A percentile compares a stretch with the other conserved stretches of the same genome.
Evolutionary conservation across 2,113 vertebrate genomes (phyloP).

Genomic region (Corydoras maculifer): DNA sequence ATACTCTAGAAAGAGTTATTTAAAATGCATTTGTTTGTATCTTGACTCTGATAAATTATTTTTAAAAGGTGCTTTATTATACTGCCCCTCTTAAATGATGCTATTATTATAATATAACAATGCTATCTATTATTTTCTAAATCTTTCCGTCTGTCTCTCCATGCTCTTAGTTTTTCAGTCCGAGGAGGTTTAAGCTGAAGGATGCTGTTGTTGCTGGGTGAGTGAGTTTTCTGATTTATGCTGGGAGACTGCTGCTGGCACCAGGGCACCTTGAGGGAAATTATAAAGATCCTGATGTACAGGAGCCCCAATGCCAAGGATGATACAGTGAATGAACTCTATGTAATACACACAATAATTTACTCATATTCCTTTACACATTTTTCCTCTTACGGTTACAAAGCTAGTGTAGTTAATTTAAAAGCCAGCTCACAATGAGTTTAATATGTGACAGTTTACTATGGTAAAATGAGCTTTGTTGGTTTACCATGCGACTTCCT

Average conservation of each 20-base stretch:
- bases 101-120: no score
- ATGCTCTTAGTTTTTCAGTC: no score
- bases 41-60: no score
- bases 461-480: no score
- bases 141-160: no score
- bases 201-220: constrained; percentile 23
- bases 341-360: constrained; percentile 8
- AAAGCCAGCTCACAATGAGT: background rate
- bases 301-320: constrained; percentile 28
- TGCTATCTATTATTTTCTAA: no score
- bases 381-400: background rate
- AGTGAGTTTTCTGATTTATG: constrained; percentile 42
- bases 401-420: background rate
- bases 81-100: no score
- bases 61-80: no score
- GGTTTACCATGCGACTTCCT: no score
- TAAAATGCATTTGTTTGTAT: no score
- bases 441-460: background rate
- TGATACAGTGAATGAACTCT: constrained; percentile 39
- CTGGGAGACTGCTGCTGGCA: constrained; percentile 36
- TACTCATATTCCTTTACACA: background rate
- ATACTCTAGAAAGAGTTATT: no score
- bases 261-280: constrained; percentile 44
- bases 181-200: constrained; percentile 17
- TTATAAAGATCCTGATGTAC: constrained; percentile 41